Evolutionary conservation across 2,797 vertebrate genomes (phyloP).

Genomic region (Xenentodon cancila): DNA sequence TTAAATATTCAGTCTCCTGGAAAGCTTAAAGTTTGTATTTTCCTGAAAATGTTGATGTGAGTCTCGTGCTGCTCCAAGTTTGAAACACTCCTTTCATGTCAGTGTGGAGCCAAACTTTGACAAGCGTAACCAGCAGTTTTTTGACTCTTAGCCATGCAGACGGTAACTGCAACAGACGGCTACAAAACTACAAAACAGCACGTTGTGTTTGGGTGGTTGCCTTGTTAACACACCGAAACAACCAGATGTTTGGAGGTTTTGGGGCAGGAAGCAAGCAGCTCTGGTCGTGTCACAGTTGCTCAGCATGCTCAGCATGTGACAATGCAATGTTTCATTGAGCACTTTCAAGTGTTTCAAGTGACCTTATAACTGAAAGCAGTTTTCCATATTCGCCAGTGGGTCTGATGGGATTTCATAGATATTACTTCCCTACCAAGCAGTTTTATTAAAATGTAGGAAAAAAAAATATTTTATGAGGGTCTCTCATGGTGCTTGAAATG

Average conservation of each 20-base stretch:
- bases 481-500: not conserved
- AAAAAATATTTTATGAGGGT: not conserved
- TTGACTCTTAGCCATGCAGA: too few relatives aligned
- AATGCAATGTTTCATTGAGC: not conserved
- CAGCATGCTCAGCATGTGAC: conserved; percentile 6
- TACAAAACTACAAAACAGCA: too few relatives aligned
- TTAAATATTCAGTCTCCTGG: too few relatives aligned
- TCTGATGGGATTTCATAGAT: not conserved
- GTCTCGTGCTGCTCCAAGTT: too few relatives aligned
- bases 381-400: not conserved
- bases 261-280: not conserved
- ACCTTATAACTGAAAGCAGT: not conserved
- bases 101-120: too few relatives aligned
- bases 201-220: too few relatives aligned
- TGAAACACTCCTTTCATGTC: too few relatives aligned
- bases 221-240: too few relatives aligned
- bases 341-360: not conserved
- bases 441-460: not conserved
- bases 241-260: not conserved
- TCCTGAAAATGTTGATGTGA: too few relatives aligned
- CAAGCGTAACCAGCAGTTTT: too few relatives aligned
- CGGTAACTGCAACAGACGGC: too few relatives aligned
- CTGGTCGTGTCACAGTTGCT: not conserved
- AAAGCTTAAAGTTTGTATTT: too few relatives aligned
- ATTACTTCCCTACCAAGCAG: not conserved